Conservation (phyloP, 2,113 vertebrate genomes). For the Scalopus aquaticus region DNA sequence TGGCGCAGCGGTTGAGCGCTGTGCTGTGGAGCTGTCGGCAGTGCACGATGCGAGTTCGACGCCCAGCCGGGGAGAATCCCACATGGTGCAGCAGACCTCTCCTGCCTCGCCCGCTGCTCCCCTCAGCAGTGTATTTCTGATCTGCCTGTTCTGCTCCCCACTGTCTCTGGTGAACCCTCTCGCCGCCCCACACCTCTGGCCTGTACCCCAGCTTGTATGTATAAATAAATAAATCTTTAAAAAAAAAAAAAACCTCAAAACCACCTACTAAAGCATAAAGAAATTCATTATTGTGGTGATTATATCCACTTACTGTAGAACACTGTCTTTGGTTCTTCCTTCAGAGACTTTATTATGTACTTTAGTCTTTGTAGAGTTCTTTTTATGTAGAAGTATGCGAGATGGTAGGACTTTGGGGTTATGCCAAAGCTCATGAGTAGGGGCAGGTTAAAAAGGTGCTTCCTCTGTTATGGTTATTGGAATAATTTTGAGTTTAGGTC, state of each 20-base stretch:
- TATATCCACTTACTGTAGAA: slow-evolving; percentile 7
- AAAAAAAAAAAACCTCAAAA: slow-evolving; percentile 39
- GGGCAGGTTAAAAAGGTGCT: not conserved
- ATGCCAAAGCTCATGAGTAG: not conserved
- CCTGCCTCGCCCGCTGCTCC: no score
- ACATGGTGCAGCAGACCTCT: no score
- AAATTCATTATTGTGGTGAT: slow-evolving; percentile 50
- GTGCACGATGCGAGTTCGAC: no score
- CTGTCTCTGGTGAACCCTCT: no score
- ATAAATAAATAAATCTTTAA: no score
- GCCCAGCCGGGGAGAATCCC: no score
- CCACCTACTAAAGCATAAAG: slow-evolving; percentile 42
- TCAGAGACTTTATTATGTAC: slow-evolving; percentile 32
- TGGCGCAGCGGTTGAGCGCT: no score
- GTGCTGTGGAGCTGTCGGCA: no score
- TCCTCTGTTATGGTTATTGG: not conserved
- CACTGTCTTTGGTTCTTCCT: slow-evolving; percentile 21
- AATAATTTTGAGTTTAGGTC: not conserved
- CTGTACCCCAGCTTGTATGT: no score
- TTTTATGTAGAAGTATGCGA: not conserved
- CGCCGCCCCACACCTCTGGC: no score
- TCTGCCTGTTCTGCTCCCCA: no score
- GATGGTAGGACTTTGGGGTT: not conserved
- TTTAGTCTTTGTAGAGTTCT: slow-evolving; percentile 23
- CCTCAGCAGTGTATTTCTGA: no score